Evolutionary conservation across 2,113 vertebrate genomes (phyloP).

Genomic region (Pomatorhinus ruficollis): DNA sequence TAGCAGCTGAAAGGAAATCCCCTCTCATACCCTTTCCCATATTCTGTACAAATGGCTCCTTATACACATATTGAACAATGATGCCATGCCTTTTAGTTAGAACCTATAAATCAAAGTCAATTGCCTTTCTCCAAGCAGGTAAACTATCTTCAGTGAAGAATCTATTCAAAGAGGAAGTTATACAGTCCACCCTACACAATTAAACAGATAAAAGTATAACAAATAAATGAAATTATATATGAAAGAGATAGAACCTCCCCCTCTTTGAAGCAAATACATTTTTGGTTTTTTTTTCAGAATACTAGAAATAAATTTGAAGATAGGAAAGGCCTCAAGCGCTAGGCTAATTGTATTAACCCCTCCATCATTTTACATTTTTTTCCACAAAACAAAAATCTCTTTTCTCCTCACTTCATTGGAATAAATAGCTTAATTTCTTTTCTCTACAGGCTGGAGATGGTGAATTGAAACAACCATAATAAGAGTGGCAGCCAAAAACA

Average conservation of each 20-base stretch:
- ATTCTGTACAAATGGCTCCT: background rate
- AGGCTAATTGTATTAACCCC: background rate
- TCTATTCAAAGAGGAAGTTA: background rate
- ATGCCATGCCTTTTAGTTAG: background rate
- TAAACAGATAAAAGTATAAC: background rate
- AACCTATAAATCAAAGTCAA: background rate
- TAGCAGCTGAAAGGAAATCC: background rate
- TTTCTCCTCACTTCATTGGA: background rate
- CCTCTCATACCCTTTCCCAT: background rate
- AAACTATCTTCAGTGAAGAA: background rate
- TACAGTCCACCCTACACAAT: background rate
- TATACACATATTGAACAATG: background rate
- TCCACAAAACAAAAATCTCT: background rate
- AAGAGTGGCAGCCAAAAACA: constrained; percentile 47
- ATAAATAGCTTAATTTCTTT: constrained; percentile 13
- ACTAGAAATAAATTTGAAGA: background rate
- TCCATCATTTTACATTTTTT: background rate
- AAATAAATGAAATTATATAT: background rate
- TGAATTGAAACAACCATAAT: constrained; percentile 42
- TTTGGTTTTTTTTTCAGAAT: background rate
- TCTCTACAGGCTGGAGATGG: background rate
- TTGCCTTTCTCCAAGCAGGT: background rate
- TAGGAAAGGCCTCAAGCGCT: background rate
- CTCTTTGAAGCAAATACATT: background rate
- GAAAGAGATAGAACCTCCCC: background rate